Percentiles rank a stretch among this genome's conserved stretches.
Conservation (phyloP, 2,797 vertebrate genomes). For the Mareca strepera region DNA sequence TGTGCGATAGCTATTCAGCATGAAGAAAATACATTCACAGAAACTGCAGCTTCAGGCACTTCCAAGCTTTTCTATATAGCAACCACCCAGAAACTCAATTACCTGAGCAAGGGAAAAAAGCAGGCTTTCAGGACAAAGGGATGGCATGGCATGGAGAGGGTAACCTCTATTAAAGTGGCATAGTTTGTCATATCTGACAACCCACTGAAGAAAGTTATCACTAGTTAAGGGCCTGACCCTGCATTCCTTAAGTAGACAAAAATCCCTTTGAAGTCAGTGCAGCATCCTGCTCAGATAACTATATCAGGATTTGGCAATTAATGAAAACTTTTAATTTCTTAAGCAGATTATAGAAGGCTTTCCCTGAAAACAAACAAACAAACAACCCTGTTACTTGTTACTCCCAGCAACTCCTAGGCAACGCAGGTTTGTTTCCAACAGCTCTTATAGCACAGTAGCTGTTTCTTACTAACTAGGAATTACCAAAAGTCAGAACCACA, state of each 20-base stretch:
- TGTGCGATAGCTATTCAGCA: background rate
- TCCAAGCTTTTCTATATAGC: background rate
- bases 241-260: slow-evolving; percentile 66
- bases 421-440: background rate
- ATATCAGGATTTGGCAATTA: slow-evolving; percentile 44
- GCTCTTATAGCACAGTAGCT: background rate
- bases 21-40: background rate
- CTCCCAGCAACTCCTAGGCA: background rate
- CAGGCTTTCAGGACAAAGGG: slow-evolving; percentile 4
- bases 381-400: background rate
- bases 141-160: background rate
- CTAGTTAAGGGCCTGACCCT: slow-evolving; percentile 66
- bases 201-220: slow-evolving; percentile 68
- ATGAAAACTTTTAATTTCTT: slow-evolving; percentile 47
- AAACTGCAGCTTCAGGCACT: background rate
- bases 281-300: slow-evolving; percentile 63
- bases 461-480: background rate
- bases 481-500: slow-evolving; percentile 28
- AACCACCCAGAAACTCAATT: background rate
- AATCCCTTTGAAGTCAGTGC: slow-evolving; percentile 71
- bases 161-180: slow-evolving; percentile 42
- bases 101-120: background rate
- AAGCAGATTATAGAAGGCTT: background rate
- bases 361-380: background rate
- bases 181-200: slow-evolving; percentile 66